Base-by-base conservation (phyloP, 2,888 invertebrate species). In the Toxonevra muliebris region DNA sequence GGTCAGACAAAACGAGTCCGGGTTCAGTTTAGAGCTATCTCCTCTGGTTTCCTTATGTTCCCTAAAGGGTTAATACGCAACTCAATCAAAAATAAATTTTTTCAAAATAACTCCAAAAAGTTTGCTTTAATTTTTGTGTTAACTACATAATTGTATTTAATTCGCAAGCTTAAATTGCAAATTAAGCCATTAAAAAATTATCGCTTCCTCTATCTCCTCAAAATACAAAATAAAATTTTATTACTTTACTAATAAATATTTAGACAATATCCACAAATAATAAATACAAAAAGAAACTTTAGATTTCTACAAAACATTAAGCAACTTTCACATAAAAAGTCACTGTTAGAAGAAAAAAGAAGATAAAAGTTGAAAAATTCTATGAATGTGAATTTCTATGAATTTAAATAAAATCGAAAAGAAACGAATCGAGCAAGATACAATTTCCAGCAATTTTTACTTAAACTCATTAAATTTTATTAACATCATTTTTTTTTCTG, bases 391-490 rank as follows among this genome's bases (percentile, higher is more conserved):
- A 54, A 15, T 17, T 20, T 15, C 2, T 48, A 17, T 15, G 17
- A 54, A 15, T 17, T 20, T 15, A 13, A 48, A 48, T 48, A 12
- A 48, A 10, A 48, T 54, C 54, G 20, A 54, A 54, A 54, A 4
- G 19, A 19, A 8, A 54, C 5, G 12, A 12, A 54, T 17, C 20
- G 19, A 19, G 15, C 7, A 54, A 54, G 54, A 54, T 54, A 54
- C 9, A 12, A 58, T 58, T 58, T 58, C 8, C 30, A 5, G 40
- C 7, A 12, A 11, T 41, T n/a, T 40, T 17, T n/a, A 58, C 42
- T 58, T 58, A 58, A 58, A 17, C 42, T 58, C 58, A 58, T 58
- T 58, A 41, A 42, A 40, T 58, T 58, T 58, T 58, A 58, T 58
- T 58, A 58, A 13, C n/a, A 58, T 13, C 41, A 9, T 40, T 15